Percentiles rank a stretch among this genome's conserved stretches.
Conservation (phyloP, 1,140 invertebrate species). For the Adelges cooleyi region DNA sequence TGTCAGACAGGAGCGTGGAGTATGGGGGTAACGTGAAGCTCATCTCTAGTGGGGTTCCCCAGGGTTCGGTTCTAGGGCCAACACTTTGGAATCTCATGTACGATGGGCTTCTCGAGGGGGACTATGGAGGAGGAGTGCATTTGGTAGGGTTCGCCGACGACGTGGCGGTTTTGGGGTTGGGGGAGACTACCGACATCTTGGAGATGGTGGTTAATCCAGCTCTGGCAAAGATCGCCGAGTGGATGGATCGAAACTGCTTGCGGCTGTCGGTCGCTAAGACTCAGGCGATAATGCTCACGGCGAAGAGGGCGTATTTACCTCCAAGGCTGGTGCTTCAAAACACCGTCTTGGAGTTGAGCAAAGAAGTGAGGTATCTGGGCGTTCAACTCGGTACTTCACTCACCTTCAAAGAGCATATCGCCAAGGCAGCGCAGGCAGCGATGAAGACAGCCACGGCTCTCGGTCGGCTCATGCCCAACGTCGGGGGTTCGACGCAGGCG, state of each 20-base stretch:
- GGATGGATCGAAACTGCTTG: no score
- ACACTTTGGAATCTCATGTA: no score
- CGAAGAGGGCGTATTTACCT: background rate
- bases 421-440: conserved; percentile 31
- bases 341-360: background rate
- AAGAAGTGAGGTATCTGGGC: background rate
- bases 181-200: rapidly evolving
- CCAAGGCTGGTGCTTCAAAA: background rate
- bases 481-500: conserved; percentile 39
- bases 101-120: background rate
- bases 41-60: no score
- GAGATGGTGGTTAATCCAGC: no score
- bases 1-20: background rate
- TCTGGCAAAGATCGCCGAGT: background rate
- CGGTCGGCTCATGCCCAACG: no score
- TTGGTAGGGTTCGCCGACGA: conserved; percentile 2
- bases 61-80: background rate
- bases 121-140: background rate
- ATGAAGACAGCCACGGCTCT: conserved; percentile 35
- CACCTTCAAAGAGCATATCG: background rate
- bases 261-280: background rate
- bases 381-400: no score
- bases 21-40: no score
- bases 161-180: background rate
- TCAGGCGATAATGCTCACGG: background rate